Percentiles rank a stretch among this genome's conserved stretches.
Conservation (phyloP, 2,888 invertebrate species). For the Tachina fera region DNA sequence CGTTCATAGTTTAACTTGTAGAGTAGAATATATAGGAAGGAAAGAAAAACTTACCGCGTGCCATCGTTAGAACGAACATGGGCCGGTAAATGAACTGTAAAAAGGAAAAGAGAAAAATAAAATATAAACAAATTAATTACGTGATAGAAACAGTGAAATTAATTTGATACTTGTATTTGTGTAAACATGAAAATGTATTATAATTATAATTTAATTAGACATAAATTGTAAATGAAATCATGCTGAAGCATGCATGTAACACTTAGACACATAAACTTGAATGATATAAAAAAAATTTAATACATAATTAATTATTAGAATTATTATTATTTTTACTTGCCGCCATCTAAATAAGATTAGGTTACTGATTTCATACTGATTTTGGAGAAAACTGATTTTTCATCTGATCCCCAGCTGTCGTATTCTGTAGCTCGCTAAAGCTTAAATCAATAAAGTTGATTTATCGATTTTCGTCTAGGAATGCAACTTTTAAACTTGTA, state of each 20-base stretch:
- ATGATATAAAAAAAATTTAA: background rate
- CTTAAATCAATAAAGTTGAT: too few species aligned
- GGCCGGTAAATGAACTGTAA: conserved; percentile 31
- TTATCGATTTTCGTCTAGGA: too few species aligned
- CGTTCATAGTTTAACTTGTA: conserved; percentile 10
- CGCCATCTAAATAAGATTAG: too few species aligned
- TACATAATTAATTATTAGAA: too few species aligned
- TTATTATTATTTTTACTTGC: too few species aligned
- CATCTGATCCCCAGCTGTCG: too few species aligned
- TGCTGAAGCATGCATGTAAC: background rate
- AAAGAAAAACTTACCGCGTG: conserved; percentile 3
- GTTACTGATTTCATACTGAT: too few species aligned
- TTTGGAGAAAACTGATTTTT: too few species aligned
- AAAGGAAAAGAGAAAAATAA: conserved; percentile 9
- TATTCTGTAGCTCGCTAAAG: too few species aligned
- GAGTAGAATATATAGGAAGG: background rate
- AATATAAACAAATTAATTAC: conserved; percentile 56
- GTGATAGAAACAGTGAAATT: conserved; percentile 52
- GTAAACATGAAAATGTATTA: conserved; percentile 18
- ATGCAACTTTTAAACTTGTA: too few species aligned
- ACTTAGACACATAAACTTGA: background rate
- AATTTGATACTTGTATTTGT: conserved; percentile 1
- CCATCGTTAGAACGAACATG: background rate
- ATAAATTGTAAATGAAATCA: conserved; percentile 10
- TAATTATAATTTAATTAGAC: conserved; percentile 49